Evolutionary conservation across 37 sponge, comb jelly and placozoan species (phyloP).

Genomic region (Beroe forskalii): DNA sequence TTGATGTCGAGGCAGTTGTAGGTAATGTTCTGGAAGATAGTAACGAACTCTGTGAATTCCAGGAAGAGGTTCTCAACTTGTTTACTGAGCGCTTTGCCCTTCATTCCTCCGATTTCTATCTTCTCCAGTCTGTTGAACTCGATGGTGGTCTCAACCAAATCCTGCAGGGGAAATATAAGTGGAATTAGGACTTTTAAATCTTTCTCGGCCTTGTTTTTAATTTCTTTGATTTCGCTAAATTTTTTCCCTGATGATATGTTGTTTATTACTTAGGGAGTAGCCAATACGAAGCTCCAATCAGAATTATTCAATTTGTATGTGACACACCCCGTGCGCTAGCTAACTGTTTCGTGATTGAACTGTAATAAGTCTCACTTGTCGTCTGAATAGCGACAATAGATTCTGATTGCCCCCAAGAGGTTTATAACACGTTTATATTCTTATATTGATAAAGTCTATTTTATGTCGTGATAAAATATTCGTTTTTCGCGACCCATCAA

Average conservation of each 20-base stretch:
- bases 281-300: background rate
- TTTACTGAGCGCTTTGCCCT: slow-evolving; percentile 74
- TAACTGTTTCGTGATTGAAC: too few relatives aligned
- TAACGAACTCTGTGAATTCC: slow-evolving; percentile 77
- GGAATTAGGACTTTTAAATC: too few relatives aligned
- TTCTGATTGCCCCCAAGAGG: too few relatives aligned
- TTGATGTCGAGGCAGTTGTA: slow-evolving; percentile 80
- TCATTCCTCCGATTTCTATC: slow-evolving; percentile 87
- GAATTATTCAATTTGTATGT: too few relatives aligned
- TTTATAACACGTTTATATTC: too few relatives aligned
- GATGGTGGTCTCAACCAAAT: slow-evolving; percentile 76
- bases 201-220: background rate
- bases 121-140: slow-evolving; percentile 93
- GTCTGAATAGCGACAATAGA: too few relatives aligned
- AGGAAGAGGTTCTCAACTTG: slow-evolving; percentile 75
- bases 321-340: too few relatives aligned
- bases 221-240: background rate
- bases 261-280: background rate
- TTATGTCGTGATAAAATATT: too few relatives aligned
- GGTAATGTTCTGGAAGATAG: slow-evolving; percentile 71
- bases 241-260: too few relatives aligned
- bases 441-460: too few relatives aligned
- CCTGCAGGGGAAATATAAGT: slow-evolving; percentile 66
- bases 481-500: too few relatives aligned
- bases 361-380: too few relatives aligned